Base-by-base conservation (phyloP, 2,888 invertebrate species). In the Drosophila anomelani region DNA sequence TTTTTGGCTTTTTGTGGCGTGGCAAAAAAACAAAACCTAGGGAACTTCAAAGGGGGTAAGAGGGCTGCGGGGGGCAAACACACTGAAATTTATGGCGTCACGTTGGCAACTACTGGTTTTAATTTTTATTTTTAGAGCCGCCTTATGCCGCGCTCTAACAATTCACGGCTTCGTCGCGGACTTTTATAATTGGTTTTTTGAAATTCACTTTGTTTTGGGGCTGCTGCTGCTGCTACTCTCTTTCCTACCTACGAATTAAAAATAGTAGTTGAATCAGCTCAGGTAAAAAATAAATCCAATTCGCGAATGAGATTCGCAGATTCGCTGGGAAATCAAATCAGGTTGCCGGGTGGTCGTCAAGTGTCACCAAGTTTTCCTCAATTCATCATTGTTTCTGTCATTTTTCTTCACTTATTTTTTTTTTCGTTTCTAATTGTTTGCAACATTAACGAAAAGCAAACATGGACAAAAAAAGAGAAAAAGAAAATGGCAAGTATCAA, bases 401-500 rank as follows among this genome's bases (percentile, higher is more conserved):
- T 83, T 85, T 84, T 56, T 36, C 51, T 15, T 53, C 15, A 10
- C 29, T 2, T 4, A 4, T 32, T 49, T 49, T 20, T 20, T 10
- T 32, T 32, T 34, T 49, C 29, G 36, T 23, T 69, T 81, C 81
- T 84, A 86, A 84, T 84, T 88, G 88, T 83, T 88, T 80, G 81
- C 74, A 69, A 80, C 77, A 85, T 85, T 80, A 78, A 55, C 67
- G n/a, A 58, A 47, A 71, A 53, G 26, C 51, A 23, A 72, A 57
- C 43, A 41, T 66, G 80, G 66, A 53, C 49, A 70, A 71, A 76
- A 75, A 47, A 66, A 69, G 68, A 76, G 70, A 4, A 36, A 13
- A 43, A 49, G 69, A 76, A 84, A 84, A 82, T 72, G 75, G 56
- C 62, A 69, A 57, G 53, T 53, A 77, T 68, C 63, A 79, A 69